phyloP scores from a whole-genome alignment of 2,113 vertebrate genomes.

The Ammodramus savannarum region DNA sequence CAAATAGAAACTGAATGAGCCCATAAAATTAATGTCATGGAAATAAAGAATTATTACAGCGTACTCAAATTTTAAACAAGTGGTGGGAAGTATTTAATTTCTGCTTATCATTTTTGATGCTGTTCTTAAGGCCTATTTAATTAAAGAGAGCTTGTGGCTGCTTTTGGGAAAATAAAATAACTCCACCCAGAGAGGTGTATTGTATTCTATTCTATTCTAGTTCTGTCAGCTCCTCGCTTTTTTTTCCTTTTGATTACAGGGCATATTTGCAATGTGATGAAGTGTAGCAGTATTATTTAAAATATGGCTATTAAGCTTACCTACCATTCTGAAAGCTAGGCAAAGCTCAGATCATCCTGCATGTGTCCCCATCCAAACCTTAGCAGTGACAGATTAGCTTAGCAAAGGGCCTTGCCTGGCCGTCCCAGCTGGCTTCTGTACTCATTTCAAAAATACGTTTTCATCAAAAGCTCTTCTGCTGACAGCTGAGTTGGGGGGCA shows the following conservation, averaged over 20 bases:
- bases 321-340: not conserved
- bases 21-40: conserved; percentile 4
- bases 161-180: conserved; percentile 21
- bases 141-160: not conserved
- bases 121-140: conserved; percentile 21
- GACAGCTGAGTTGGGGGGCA: conserved; percentile 30
- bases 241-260: not conserved
- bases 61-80: not conserved
- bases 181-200: conserved; percentile 1
- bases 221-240: not conserved
- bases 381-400: conserved; percentile 28
- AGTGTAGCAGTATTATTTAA: conserved; percentile 10
- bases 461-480: conserved; percentile 28
- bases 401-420: conserved; percentile 35
- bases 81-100: conserved; percentile 4
- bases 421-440: not conserved
- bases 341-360: conserved; percentile 24
- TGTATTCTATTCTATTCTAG: not conserved
- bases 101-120: not conserved
- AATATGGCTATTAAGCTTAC: conserved; percentile 11
- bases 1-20: not conserved
- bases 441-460: conserved; percentile 22
- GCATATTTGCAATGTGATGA: not conserved
- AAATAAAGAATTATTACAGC: conserved; percentile 2
- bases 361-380: not conserved